phyloP scores from a whole-genome alignment of 1,140 invertebrate species.

The Panagrolaimus sp. region DNA sequence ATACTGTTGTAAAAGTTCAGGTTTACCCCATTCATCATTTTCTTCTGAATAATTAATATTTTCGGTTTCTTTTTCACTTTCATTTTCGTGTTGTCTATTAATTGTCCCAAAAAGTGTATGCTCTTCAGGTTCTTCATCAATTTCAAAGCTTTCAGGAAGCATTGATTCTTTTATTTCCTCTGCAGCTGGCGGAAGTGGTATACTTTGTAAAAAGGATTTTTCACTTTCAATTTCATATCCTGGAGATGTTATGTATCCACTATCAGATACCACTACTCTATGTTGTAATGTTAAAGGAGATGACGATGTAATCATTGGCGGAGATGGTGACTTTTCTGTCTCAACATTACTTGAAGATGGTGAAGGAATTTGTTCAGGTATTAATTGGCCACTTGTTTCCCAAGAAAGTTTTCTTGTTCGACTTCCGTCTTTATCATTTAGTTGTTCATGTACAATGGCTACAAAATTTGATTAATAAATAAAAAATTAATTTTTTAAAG shows the following conservation, averaged over 20 bases:
- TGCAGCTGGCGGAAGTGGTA: not conserved
- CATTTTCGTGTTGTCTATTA: not conserved
- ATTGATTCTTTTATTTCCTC: constrained; percentile 1
- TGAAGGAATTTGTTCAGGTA: constrained; percentile 5
- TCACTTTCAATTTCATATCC: no score
- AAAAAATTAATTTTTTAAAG: not conserved
- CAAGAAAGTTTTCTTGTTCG: constrained; percentile 10
- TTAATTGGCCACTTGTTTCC: constrained; percentile 9
- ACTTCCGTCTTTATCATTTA: not conserved
- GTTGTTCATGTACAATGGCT: constrained; percentile 10
- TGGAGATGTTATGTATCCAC: constrained; percentile 16
- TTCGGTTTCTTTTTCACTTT: no score
- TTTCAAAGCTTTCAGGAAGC: constrained; percentile 14
- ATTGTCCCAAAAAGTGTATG: not conserved
- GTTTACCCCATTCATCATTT: constrained; percentile 5
- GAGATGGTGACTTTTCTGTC: not conserved
- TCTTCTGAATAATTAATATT: no score
- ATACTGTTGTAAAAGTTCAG: not conserved
- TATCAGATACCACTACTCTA: not conserved
- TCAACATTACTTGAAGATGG: constrained; percentile 10
- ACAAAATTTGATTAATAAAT: constrained; percentile 4
- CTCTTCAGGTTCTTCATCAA: constrained; percentile 8
- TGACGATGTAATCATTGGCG: constrained; percentile 9
- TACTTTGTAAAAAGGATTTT: no score
- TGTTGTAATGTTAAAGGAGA: constrained; percentile 7